Base-by-base conservation (phyloP, 30 jellyfish, hydroid and myxozoan species). In the Phacellophora camtschatica region DNA sequence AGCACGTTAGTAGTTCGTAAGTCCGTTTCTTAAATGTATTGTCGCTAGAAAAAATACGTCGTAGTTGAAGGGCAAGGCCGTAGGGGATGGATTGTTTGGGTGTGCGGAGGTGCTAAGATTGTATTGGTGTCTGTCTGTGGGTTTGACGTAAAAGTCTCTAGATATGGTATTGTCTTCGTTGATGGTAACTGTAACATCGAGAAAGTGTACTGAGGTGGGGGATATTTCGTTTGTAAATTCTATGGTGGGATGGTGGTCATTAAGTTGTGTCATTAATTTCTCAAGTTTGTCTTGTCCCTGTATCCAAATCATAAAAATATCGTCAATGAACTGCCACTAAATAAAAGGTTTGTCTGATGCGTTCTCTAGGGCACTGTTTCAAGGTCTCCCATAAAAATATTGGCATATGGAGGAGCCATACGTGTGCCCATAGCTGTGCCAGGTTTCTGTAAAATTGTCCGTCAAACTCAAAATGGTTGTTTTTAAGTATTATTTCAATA, bases 401-500 rank as follows among this genome's bases (percentile, higher is more conserved):
- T 41, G 11, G 55, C 55, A 41, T 13, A 41, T n/a, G n/a, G n/a
- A n/a, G 11, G 55, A 41, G 55, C 1, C 55, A 41, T n/a, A 19
- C 74, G 23, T 6, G 74, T 59, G 43, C 42, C 74, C 74, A 59
- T 59, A 48, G 74, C 42, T 9, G 42, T 59, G 9, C 74, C 74
- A 32, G 23, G 74, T 29, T 3, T 22, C 46, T 59, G 74, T 59
- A 59, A 59, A 59, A 59, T 59, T 59, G 43, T 59, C 74, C 46
- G 45, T 59, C n/a, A 59, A 59, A 59, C 74, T 59, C 74, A 59
- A 59, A 59, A n/a, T 59, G 23, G 74, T 59, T 59, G 74, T 59
- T 59, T 15, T 27, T 59, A 18, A 59, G 45, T 7, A 59, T 59
- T 13, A 59, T 59, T 43, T 59, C 19, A 29, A 59, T 19, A 20